phyloP scores from a whole-genome alignment of 2,888 invertebrate species.

The Scaptomyza polygonia region DNA sequence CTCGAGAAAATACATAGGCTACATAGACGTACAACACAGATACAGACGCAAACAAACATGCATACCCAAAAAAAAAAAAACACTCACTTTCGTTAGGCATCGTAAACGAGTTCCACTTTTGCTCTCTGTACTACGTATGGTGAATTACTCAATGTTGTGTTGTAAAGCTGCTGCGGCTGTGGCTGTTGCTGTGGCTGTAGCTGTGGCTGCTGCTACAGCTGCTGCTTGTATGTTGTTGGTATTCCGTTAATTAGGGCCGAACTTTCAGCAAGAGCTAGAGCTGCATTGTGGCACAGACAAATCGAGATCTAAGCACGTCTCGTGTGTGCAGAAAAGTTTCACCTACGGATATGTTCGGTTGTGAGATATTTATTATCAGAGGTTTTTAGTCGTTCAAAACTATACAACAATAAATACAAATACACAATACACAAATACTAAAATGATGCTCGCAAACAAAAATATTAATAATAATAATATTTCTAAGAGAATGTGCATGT shows the following conservation, averaged over 20 bases:
- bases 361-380: constrained; percentile 44
- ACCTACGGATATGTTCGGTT: constrained; percentile 64
- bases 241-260: constrained; percentile 64
- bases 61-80: constrained; percentile 43
- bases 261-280: constrained; percentile 49
- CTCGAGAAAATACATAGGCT: constrained; percentile 5
- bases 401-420: background rate
- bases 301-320: constrained; percentile 60
- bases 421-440: background rate
- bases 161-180: constrained; percentile 55
- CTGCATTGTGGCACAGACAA: constrained; percentile 62
- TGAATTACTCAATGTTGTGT: constrained; percentile 57
- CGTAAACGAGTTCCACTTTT: constrained; percentile 70
- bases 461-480: background rate
- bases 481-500: background rate
- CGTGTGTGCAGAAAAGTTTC: constrained; percentile 63
- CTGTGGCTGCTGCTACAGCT: background rate
- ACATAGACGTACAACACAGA: constrained; percentile 4
- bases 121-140: constrained; percentile 57
- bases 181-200: background rate
- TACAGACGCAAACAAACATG: constrained; percentile 6
- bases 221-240: constrained; percentile 27
- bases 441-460: constrained; percentile 3
- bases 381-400: constrained; percentile 16
- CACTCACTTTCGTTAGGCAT: constrained; percentile 71